Base-by-base conservation (phyloP, 2,113 vertebrate species). In the Numida meleagris region DNA sequence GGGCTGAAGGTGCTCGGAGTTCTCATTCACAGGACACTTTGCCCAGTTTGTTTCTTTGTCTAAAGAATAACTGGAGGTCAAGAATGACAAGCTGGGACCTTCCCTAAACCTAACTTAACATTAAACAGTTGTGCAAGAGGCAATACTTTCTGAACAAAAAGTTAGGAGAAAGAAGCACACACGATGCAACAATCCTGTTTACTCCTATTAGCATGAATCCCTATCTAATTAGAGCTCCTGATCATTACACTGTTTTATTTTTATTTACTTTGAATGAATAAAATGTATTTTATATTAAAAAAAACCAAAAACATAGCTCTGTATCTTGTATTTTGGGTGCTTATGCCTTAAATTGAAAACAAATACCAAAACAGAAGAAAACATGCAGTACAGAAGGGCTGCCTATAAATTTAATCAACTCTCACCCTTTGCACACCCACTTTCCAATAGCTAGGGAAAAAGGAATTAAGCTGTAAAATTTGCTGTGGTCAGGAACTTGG, bases 391-490 rank as follows among this genome's bases (percentile, higher is more conserved):
- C 36, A 76, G 58, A 89, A 92, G 43, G 25, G 55, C 45, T 79
- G n/a, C 9, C 74, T 61, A 58, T 62, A 94, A 89, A 92, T 90
- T 58, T 58, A 91, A 89, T 79, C 89, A 85, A 25, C 43, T 67
- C 65, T 82, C 62, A 87, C 73, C 76, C 74, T 34, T 45, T 65
- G 72, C 55, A 90, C 86, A 76, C 25, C 25, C 50, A 34, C 66
- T 83, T 90, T 86, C 58, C 33, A 89, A 80, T 3, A 81, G 50
- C 63, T 48, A 89, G 29, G 51, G 55, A 48, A 75, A 92, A 94
- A 46, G 46, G 57, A 95, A 97, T 75, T 92, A 80, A 96, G 72
- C 51, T 89, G 84, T 92, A 93, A 96, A 95, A 97, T 95, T 90
- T 89, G 29, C 93, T 84, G 84, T 81, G 91, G 62, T 57, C 61